Percentiles rank a stretch among this genome's conserved stretches.
Conservation (phyloP, 2,888 invertebrate genomes). For the Pilophorus perplexus region DNA sequence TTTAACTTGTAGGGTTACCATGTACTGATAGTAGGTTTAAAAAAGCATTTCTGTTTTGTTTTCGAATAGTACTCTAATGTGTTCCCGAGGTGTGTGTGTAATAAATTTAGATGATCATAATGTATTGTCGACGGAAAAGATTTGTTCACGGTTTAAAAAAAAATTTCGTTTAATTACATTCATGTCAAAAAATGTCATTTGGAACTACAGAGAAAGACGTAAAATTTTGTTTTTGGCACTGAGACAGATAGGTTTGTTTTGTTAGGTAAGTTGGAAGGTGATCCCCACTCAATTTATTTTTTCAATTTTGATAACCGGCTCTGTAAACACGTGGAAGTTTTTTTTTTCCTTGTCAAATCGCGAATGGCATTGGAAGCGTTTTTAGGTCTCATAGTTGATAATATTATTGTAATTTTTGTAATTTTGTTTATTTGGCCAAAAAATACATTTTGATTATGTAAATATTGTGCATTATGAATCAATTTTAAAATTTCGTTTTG, state of each 20-base stretch:
- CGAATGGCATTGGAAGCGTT: slow-evolving; percentile 22
- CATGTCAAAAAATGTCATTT: no score
- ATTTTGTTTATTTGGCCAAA: slow-evolving; percentile 35
- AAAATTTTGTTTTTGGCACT: no score
- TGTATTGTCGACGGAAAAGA: slow-evolving; percentile 21
- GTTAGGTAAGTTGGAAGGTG: no score
- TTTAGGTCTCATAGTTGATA: slow-evolving; percentile 35
- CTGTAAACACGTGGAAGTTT: no score
- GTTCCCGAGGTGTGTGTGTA: slow-evolving; percentile 39
- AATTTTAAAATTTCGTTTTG: no score
- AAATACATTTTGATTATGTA: slow-evolving; percentile 36
- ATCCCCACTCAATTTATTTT: no score
- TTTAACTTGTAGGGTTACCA: slow-evolving; percentile 45
- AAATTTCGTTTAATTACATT: no score
- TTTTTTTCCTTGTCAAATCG: no score
- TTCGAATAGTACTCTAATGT: slow-evolving; percentile 39
- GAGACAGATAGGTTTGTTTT: no score
- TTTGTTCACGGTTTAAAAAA: slow-evolving; percentile 8
- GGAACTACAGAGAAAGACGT: no score
- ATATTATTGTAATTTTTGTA: slow-evolving; percentile 36
- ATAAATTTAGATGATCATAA: slow-evolving; percentile 29
- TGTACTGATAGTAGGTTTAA: slow-evolving; percentile 44
- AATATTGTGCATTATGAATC: slow-evolving; percentile 30
- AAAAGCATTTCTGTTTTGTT: slow-evolving; percentile 33
- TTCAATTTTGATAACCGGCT: no score